Evolutionary conservation across 1,140 invertebrate species (phyloP), one percentile per base, ranked within the genome.

Genomic region (Formica exsecta): DNA sequence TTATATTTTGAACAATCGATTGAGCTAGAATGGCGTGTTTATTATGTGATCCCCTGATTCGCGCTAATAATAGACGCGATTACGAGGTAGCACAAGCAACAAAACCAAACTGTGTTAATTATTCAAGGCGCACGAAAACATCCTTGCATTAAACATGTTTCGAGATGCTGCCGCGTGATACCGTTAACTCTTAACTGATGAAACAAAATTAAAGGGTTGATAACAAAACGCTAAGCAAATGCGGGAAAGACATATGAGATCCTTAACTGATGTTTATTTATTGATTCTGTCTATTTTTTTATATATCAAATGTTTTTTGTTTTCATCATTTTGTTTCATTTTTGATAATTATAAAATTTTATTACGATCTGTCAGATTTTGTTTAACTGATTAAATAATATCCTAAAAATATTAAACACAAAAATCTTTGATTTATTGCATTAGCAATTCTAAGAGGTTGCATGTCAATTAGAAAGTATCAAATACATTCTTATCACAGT

Each of bases 21-120:
- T 61, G 68, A 2, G 38, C 48, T 48, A 61, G 41, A 83, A 57
- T 73, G 25, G 79, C 68, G 79, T 83, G 51, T 83, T 83, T 83
- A 74, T 83, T 83, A 74, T 54, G 68, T 29, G 57, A 61, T 65
- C 7, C 22, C 32, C 73, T 11, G 74, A 76, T 66, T 77, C 71
- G 38, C 74, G 73, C 61, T 77, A 85, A 85, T 77, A 77, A 85
- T 85, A 85, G 73, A 83, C 54, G 38, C 54, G 79, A 38, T 83
- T 83, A 83, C 79, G 79, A 29, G 54, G 57, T 83, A 83, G 54
- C 68, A 38, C 73, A 83, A 68, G 68, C 41, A 83, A 83, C 79
- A 83, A 83, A 74, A 83, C 68, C 41, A 83, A 83, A 83, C 79
- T 83, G 29, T 83, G 79, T 83, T 83, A 83, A 83, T 83, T 83